Evolutionary conservation across 2,797 vertebrate species (phyloP).

Genomic region (Ciconia nigra): DNA sequence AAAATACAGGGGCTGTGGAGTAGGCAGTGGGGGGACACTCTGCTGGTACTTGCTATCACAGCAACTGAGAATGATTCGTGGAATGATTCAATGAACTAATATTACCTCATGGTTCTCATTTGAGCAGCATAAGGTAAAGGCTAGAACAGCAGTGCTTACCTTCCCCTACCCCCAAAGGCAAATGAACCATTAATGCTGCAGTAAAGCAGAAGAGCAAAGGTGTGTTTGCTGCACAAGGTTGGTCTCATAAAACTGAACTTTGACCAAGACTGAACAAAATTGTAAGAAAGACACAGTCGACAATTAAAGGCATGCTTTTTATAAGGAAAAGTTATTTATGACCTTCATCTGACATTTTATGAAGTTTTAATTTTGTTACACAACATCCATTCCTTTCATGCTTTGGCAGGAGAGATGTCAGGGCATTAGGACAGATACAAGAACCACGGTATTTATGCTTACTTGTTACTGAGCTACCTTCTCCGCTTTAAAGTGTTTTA

Average conservation of each 20-base stretch:
- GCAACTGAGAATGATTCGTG: background rate
- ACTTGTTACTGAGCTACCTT: background rate
- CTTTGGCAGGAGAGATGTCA: background rate
- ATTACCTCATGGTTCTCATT: background rate
- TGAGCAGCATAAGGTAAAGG: conserved; percentile 43
- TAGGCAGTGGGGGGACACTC: background rate
- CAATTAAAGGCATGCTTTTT: conserved; percentile 9
- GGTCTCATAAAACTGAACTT: conserved; percentile 74
- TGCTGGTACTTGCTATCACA: background rate
- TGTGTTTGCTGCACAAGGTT: conserved; percentile 74
- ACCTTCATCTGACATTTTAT: conserved; percentile 7
- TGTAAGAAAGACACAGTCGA: conserved; percentile 29
- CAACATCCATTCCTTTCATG: background rate
- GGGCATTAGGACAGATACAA: background rate
- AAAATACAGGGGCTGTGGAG: background rate
- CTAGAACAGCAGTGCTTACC: conserved; percentile 55
- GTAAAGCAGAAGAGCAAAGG: conserved; percentile 74
- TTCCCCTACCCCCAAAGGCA: conserved; percentile 71
- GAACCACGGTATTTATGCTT: background rate
- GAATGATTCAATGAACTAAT: background rate
- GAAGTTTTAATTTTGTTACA: conserved; percentile 32
- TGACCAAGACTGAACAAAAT: conserved; percentile 66
- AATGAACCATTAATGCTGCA: conserved; percentile 74
- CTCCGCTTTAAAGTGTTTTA: conserved; percentile 25
- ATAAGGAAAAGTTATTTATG: conserved; percentile 42